Percentiles rank a stretch among this genome's conserved stretches.
These are phyloP conservation scores for Scaptomyza graminum DNA, from an alignment of 1,140 invertebrate genomes.

Conservation along the genomic window DNA sequence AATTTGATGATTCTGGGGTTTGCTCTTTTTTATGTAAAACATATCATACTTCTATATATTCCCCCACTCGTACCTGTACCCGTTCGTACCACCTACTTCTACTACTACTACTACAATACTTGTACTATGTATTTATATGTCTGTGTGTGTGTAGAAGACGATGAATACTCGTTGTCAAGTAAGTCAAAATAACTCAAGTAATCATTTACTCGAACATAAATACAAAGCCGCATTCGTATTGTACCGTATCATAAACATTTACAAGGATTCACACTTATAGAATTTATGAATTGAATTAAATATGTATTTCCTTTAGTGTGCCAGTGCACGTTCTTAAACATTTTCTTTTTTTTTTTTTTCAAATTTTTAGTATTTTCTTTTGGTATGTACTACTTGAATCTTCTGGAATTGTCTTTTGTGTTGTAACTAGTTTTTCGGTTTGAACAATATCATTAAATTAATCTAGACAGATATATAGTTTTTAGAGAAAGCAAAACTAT, in stretches of 20 bases:
- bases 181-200: conserved; percentile 76
- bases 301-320: conserved; percentile 49
- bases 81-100: conserved; percentile 34
- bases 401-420: conserved; percentile 43
- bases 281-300: conserved; percentile 30
- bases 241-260: conserved; percentile 35
- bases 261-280: conserved; percentile 53
- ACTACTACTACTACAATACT: conserved; percentile 70
- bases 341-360: conserved; percentile 13
- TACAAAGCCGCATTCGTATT: conserved; percentile 59
- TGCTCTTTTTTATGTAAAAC: conserved; percentile 54
- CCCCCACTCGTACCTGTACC: conserved; percentile 43
- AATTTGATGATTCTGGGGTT: conserved; percentile 33
- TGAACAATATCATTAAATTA: not conserved
- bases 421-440: conserved; percentile 38
- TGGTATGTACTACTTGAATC: conserved; percentile 6
- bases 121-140: conserved; percentile 68
- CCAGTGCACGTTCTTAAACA: conserved; percentile 62
- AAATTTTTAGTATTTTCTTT: conserved; percentile 20
- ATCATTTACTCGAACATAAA: conserved; percentile 51
- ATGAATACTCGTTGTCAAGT: conserved; percentile 83
- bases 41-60: conserved; percentile 73
- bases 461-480: conserved; percentile 9
- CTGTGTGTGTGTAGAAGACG: conserved; percentile 82
- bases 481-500: conserved; percentile 42